phyloP scores from a whole-genome alignment of 2,113 vertebrate species.

The Gopherus evgoodei region DNA sequence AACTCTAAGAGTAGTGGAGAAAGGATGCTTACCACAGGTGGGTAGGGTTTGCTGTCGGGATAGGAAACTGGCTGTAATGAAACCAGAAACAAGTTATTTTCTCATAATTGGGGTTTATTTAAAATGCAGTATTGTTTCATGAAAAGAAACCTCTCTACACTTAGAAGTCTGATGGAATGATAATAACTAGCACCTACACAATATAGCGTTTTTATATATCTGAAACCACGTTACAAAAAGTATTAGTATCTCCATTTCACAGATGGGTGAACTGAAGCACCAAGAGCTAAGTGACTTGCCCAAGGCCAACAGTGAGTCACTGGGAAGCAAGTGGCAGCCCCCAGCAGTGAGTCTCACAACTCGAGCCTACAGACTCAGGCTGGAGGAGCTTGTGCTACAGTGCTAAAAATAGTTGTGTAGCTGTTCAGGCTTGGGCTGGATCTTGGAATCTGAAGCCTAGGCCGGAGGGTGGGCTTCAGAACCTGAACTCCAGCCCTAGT shows the following conservation, averaged over 20 bases:
- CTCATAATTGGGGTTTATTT: background rate
- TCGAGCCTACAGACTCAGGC: background rate
- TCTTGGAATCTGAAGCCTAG: background rate
- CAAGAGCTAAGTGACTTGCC: background rate
- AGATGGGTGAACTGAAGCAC: background rate
- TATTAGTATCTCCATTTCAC: background rate
- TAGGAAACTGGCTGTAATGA: constrained; percentile 48
- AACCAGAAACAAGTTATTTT: background rate
- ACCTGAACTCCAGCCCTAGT: background rate
- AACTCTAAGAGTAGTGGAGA: background rate
- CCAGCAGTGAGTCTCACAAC: background rate
- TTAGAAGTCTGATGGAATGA: background rate
- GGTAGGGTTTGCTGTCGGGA: constrained; percentile 66
- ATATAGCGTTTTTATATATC: background rate
- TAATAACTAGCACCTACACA: background rate
- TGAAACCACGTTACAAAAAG: background rate
- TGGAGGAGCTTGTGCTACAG: background rate
- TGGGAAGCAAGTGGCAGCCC: background rate
- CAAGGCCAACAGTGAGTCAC: background rate
- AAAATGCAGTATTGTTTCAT: background rate
- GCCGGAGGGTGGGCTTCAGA: background rate
- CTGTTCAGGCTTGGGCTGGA: background rate
- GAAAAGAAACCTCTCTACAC: background rate
- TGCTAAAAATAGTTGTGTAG: background rate
- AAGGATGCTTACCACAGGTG: constrained; percentile 67